Percentiles rank a stretch among this genome's conserved stretches.
phyloP scores from a whole-genome alignment of 2,797 vertebrate genomes.

The Phalanger gymnotis region DNA sequence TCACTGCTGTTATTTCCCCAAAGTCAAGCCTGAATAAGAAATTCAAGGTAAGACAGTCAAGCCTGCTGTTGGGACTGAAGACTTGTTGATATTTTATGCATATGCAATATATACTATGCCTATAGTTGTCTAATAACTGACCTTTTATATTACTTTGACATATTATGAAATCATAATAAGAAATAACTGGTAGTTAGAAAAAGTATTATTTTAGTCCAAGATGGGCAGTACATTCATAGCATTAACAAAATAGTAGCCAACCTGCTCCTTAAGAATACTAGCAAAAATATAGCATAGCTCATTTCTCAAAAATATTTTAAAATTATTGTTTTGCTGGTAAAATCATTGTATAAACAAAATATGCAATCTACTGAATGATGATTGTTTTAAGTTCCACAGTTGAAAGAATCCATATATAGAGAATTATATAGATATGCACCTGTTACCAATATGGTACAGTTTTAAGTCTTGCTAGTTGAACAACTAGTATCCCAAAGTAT shows the following conservation, averaged over 20 bases:
- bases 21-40: conserved; percentile 46
- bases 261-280: conserved; percentile 51
- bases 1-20: conserved; percentile 59
- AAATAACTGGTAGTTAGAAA: conserved; percentile 73
- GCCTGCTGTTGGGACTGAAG: conserved; percentile 55
- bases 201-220: conserved; percentile 72
- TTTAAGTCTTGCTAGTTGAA: conserved; percentile 79
- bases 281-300: conserved; percentile 74
- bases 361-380: conserved; percentile 55
- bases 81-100: neutral
- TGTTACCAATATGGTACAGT: conserved; percentile 78
- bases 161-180: conserved; percentile 66
- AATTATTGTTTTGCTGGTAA: conserved; percentile 62
- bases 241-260: conserved; percentile 79
- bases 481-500: neutral
- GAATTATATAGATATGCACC: conserved; percentile 69
- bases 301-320: conserved; percentile 60
- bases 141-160: conserved; percentile 40
- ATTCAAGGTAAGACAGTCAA: conserved; percentile 60
- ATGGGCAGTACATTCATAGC: conserved; percentile 77
- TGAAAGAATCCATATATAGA: conserved; percentile 51
- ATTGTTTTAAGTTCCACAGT: conserved; percentile 58
- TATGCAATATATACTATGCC: conserved; percentile 26
- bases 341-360: conserved; percentile 68
- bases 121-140: conserved; percentile 43